phyloP scores from a whole-genome alignment of 1,140 invertebrate species.

The Andrena cerasifolii region DNA sequence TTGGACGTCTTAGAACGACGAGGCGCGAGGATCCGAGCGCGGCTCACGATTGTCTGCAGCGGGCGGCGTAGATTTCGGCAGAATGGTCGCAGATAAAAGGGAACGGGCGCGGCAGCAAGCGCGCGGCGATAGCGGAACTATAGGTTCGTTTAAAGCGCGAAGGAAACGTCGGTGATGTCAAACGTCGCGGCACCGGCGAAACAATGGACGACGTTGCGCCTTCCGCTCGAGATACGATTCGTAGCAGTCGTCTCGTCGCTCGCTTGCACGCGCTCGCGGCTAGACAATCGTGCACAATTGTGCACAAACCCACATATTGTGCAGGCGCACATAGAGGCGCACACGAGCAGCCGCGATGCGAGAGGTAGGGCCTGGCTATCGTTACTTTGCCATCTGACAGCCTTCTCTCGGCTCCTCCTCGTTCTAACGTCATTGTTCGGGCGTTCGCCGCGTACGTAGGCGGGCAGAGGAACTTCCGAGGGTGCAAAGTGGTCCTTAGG shows the following conservation, averaged over 20 bases:
- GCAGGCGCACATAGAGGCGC: slow-evolving; percentile 19
- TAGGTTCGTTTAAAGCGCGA: slow-evolving; percentile 72
- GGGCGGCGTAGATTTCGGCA: background rate
- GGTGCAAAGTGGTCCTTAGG: slow-evolving; percentile 17
- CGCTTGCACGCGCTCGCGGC: slow-evolving; percentile 25
- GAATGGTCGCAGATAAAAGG: slow-evolving; percentile 10
- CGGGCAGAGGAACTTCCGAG: slow-evolving; percentile 30
- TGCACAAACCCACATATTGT: slow-evolving; percentile 23
- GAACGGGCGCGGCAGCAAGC: background rate
- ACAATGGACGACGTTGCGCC: slow-evolving; percentile 75
- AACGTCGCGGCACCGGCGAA: slow-evolving; percentile 69
- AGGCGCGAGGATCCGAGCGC: background rate
- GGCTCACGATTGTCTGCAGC: background rate
- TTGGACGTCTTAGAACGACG: too few relatives aligned
- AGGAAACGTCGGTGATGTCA: slow-evolving; percentile 80
- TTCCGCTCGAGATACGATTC: slow-evolving; percentile 80
- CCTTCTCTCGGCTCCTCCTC: slow-evolving; percentile 70
- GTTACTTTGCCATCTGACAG: slow-evolving; percentile 72
- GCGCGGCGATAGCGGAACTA: slow-evolving; percentile 17
- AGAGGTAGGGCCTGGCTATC: slow-evolving; percentile 56
- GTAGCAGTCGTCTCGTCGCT: slow-evolving; percentile 46
- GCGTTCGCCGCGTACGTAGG: background rate
- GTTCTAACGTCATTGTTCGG: slow-evolving; percentile 73
- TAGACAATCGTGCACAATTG: slow-evolving; percentile 56
- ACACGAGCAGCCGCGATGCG: slow-evolving; percentile 24